Base-by-base conservation (phyloP, 2,888 invertebrate genomes). In the Agrotis segetum region DNA sequence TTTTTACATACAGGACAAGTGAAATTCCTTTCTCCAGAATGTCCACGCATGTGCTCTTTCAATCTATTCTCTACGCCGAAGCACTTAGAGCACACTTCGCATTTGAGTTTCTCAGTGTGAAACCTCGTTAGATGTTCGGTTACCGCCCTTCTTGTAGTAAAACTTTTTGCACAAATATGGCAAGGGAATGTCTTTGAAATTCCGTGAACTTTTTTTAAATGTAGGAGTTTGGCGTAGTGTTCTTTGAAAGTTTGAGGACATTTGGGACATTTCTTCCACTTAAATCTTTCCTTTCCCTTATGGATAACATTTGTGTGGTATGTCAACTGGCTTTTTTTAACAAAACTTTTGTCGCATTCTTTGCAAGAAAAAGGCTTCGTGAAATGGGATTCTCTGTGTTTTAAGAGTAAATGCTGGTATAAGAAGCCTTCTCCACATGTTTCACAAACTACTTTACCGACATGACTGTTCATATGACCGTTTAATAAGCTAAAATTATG, bases 41-140 rank as follows among this genome's bases (percentile, higher is more conserved):
- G 85, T 0, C 71, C 91, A 0, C 89, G 80, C 89, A 94, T 91
- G 67, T 96, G 96, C 40, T 93, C 91, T 67, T 93, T 94, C 11
- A 96, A 90, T 83, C 92, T 93, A 3, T 94, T 95, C 47, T 93
- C 91, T 80, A 94, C 93, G 2, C 93, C 88, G 40, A 96, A 96
- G 64, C 93, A 92, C 71, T 95, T 96, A 40, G 90, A 92, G 67
- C 96, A 96, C 2, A 93, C 83, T 61, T 93, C 91, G 49, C 96
- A 96, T 76, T 92, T 94, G 52, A 89, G 95, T 56, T 92, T 94
- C 21, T 96, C 92, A 5, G 95, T 94, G 56, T 96, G 96, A 7
- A 89, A 83, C 67, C 84, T 88, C 0, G 89, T 93, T 0, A 83
- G 79, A 50, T 94, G 93, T 56, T 93, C 91, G 0, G 93, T 93